phyloP scores from a whole-genome alignment of 2,113 vertebrate species.

The Procapra przewalskii region DNA sequence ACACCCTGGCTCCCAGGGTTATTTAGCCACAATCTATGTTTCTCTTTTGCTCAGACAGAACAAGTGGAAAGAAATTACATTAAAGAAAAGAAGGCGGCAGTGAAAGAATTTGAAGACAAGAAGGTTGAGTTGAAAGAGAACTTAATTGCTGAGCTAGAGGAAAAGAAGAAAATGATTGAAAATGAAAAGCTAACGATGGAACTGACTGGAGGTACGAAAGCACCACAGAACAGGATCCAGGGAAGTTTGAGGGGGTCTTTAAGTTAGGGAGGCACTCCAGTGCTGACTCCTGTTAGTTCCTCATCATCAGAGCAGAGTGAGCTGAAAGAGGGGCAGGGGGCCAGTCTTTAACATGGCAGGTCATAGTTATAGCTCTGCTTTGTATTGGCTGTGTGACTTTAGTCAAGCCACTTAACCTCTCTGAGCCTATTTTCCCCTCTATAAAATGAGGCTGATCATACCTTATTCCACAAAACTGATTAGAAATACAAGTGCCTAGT shows the following conservation, averaged over 20 bases:
- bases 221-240: too few species aligned
- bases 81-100: constrained; percentile 97
- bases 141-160: constrained; percentile 95
- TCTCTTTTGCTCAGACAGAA: constrained; percentile 86
- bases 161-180: constrained; percentile 99
- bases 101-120: constrained; percentile 99
- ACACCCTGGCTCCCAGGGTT: background rate
- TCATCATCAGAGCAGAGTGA: background rate
- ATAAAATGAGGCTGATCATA: background rate
- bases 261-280: accelerated
- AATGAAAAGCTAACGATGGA: constrained; percentile 99
- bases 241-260: accelerated
- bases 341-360: background rate
- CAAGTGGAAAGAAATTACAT: constrained; percentile 98
- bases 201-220: constrained; percentile 91
- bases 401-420: background rate
- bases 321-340: background rate
- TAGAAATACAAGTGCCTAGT: background rate
- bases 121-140: constrained; percentile 99
- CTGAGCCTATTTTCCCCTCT: background rate
- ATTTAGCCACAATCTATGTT: background rate
- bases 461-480: background rate
- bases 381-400: background rate
- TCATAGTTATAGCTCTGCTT: background rate
- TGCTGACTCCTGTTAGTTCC: background rate